Evolutionary conservation across 2,888 invertebrate species (phyloP), one percentile per base, ranked within the genome.

Genomic region (Tanypteryx hageni): DNA sequence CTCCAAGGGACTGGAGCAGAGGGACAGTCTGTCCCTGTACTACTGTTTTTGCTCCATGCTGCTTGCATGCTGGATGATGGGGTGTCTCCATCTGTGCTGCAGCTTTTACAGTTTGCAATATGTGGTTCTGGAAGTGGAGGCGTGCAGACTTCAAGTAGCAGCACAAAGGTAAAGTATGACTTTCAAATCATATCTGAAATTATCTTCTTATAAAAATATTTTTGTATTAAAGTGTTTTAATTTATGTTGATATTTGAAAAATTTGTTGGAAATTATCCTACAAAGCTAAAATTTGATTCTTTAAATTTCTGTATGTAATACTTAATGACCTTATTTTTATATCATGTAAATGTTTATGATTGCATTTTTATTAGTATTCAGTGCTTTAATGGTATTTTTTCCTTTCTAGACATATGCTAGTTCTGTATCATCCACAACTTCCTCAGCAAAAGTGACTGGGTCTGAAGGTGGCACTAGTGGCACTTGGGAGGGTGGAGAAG

Each of bases 41-140:
- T 98, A 57, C 97, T 98, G 93, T 97, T 99, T 94, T 96, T 99
- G 94, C 96, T 97, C 93, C 95, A 95, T 93, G 97, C 98, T 86
- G 98, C 98, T 94, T 98, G 98, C 93, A 96, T 97, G 89, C 96
- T 99, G 92, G 99, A 99, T 94, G 99, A 99, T 95, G 96, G 96
- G 92, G 98, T 99, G 7, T 98, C 98, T 93, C 98, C 99, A 84
- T 98, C 98, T 13, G 97, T 99, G 92, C 96, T 99, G 92, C 98
- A 98, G 95, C 96, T 99, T 92, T 95, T 99, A 92, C 98, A 99
- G 95, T 97, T 97, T 93, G 99, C 99, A 18, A 96, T 99, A 59
- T 98, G 98, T 94, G 95, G 96, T 22, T 64, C 93, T 14, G 85
- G 92, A 56, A 64, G 85, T 27, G 27, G 64, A 64, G 84, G 31